Percentiles rank a stretch among this genome's conserved stretches.
Conservation (phyloP, 30 jellyfish, hydroid and myxozoan genomes). For the Calvadosia cruxmelitensis region DNA sequence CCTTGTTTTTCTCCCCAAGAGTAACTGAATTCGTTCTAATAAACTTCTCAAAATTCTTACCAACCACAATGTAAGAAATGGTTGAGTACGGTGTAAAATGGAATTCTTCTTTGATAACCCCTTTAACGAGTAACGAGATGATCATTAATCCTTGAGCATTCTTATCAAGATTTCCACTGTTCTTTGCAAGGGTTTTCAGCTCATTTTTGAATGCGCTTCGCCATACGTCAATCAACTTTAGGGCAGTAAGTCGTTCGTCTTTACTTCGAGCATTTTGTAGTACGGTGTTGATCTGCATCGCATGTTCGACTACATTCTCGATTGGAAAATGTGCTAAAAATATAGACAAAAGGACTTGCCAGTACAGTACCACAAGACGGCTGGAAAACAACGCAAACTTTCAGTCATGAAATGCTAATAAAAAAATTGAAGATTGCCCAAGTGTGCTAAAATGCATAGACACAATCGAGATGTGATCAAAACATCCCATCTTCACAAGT, state of each 20-base stretch:
- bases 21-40: no score
- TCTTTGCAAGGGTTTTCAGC: not conserved
- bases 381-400: not conserved
- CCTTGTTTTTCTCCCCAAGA: no score
- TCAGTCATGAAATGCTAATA: not conserved
- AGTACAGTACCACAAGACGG: not conserved
- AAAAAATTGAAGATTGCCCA: not conserved
- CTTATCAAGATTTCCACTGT: not conserved
- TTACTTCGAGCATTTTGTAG: slow-evolving; percentile 33
- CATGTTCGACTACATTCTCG: slow-evolving; percentile 1
- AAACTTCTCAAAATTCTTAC: slow-evolving; percentile 2
- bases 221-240: slow-evolving; percentile 9
- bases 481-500: not conserved
- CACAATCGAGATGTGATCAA: no score
- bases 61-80: slow-evolving; percentile 48
- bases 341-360: not conserved
- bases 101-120: slow-evolving; percentile 57
- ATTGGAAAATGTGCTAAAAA: not conserved
- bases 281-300: slow-evolving; percentile 15
- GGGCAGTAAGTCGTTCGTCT: slow-evolving; percentile 65
- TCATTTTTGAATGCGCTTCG: not conserved
- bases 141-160: slow-evolving; percentile 40
- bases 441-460: no score
- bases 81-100: slow-evolving; percentile 78
- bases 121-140: slow-evolving; percentile 33